A percentile compares a stretch with the other conserved stretches of the same genome.
Conservation (phyloP, 2,113 vertebrate genomes). For the Lepus timidus region DNA sequence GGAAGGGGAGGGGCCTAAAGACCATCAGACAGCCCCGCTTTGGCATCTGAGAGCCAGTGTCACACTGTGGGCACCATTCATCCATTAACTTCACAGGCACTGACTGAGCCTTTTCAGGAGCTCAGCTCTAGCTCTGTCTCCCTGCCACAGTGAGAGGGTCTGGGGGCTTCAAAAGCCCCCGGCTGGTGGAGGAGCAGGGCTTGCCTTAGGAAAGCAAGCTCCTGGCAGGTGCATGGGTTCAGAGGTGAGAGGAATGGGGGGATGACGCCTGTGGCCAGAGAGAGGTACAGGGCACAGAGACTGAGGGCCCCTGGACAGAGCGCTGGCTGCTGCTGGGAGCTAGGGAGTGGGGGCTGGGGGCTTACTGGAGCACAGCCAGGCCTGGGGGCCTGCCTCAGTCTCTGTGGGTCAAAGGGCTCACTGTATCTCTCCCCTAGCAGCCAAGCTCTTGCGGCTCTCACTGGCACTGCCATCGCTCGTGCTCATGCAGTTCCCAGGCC, state of each 20-base stretch:
- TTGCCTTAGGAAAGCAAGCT: neutral
- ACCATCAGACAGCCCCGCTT: neutral
- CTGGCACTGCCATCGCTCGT: conserved; percentile 93
- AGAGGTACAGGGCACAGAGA: neutral
- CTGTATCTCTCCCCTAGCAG: conserved; percentile 81
- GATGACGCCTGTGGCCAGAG: neutral
- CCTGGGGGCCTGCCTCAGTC: conserved; percentile 15
- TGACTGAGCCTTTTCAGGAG: neutral
- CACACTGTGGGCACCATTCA: neutral
- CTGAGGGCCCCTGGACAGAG: no score
- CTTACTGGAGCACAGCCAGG: neutral
- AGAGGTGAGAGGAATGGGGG: neutral
- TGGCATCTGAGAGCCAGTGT: neutral
- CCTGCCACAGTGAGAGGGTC: no score
- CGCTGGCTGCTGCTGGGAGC: no score
- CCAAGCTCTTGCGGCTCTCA: conserved; percentile 94
- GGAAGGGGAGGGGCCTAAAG: neutral
- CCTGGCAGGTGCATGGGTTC: neutral
- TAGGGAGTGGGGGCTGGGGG: no score
- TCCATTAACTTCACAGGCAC: neutral
- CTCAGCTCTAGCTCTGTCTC: neutral
- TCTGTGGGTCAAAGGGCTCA: neutral
- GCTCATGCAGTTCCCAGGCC: conserved; percentile 90
- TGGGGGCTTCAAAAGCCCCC: neutral
- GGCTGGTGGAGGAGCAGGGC: neutral